phyloP scores from a whole-genome alignment of 2,888 invertebrate species.

The Nematopogon swammerdamellus region DNA sequence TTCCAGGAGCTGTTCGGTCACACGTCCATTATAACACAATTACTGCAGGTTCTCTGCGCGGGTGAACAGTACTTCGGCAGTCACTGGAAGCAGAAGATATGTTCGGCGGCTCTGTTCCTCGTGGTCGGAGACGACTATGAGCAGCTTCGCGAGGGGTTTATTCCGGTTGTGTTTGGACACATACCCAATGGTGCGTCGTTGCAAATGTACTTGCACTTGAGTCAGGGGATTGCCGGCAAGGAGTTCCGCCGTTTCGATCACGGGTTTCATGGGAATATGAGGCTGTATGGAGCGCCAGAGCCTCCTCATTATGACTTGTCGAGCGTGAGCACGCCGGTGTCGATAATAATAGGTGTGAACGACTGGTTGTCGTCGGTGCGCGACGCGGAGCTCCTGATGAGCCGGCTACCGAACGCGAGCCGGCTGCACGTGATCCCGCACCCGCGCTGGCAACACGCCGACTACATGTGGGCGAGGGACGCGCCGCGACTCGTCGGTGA shows the following conservation, averaged over 20 bases:
- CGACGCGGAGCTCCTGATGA: slow-evolving; percentile 51
- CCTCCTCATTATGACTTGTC: slow-evolving; percentile 38
- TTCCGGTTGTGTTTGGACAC: slow-evolving; percentile 52
- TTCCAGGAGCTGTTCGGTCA: slow-evolving; percentile 60
- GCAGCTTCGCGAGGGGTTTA: slow-evolving; percentile 47
- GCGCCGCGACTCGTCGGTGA: slow-evolving; percentile 15
- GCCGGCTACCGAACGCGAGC: slow-evolving; percentile 53
- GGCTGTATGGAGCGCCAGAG: slow-evolving; percentile 24
- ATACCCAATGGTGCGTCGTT: slow-evolving; percentile 51
- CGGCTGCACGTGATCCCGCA: slow-evolving; percentile 58
- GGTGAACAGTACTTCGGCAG: slow-evolving; percentile 28
- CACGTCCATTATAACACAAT: slow-evolving; percentile 33
- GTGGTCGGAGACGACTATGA: slow-evolving; percentile 54
- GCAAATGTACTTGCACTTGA: slow-evolving; percentile 46
- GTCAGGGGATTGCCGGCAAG: slow-evolving; percentile 37
- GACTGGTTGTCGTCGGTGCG: slow-evolving; percentile 62
- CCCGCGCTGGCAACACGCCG: slow-evolving; percentile 41
- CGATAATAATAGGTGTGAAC: slow-evolving; percentile 36
- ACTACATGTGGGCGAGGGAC: slow-evolving; percentile 30
- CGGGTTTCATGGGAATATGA: slow-evolving; percentile 26
- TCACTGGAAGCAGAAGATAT: slow-evolving; percentile 41
- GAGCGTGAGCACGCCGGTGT: slow-evolving; percentile 28
- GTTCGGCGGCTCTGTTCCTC: slow-evolving; percentile 53
- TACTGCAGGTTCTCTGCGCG: slow-evolving; percentile 26
- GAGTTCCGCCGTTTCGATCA: slow-evolving; percentile 36